Percentiles rank a stretch among this genome's conserved stretches.
Evolutionary conservation across 2,888 invertebrate genomes (phyloP).

Genomic region (Gibbula magus): DNA sequence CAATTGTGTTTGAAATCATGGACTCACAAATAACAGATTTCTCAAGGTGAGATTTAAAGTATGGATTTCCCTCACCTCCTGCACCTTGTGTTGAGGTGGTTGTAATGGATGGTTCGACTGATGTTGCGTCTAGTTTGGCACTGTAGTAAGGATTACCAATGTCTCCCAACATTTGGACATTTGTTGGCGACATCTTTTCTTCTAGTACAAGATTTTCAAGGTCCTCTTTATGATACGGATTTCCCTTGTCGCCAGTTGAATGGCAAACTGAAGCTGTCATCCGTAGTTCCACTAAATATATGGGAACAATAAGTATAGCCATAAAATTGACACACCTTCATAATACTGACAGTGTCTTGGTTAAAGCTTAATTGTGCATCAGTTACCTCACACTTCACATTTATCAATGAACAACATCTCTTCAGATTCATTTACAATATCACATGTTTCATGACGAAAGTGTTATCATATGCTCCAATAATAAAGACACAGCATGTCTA

Average conservation of each 20-base stretch:
- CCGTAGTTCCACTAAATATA: background rate
- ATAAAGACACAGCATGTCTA: no score
- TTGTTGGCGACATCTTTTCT: background rate
- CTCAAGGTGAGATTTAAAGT: background rate
- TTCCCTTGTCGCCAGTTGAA: constrained; percentile 31
- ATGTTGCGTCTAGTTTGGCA: background rate
- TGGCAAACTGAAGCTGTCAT: background rate
- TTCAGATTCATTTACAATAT: no score
- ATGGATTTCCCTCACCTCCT: constrained; percentile 25
- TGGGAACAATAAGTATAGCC: no score
- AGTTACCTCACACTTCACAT: no score
- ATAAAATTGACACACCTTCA: no score
- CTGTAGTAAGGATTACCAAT: background rate
- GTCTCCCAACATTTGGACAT: background rate
- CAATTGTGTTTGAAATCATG: background rate
- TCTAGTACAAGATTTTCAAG: background rate
- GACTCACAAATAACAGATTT: background rate
- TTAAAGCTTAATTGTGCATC: no score
- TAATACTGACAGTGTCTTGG: no score
- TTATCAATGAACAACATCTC: no score
- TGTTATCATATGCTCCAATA: no score
- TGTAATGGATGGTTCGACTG: background rate
- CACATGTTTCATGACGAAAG: no score
- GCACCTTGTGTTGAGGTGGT: background rate
- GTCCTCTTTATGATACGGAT: constrained; percentile 22